These are phyloP conservation scores for Epinotia nisella DNA, from an alignment of 2,888 invertebrate species.

Conservation along the genomic window DNA sequence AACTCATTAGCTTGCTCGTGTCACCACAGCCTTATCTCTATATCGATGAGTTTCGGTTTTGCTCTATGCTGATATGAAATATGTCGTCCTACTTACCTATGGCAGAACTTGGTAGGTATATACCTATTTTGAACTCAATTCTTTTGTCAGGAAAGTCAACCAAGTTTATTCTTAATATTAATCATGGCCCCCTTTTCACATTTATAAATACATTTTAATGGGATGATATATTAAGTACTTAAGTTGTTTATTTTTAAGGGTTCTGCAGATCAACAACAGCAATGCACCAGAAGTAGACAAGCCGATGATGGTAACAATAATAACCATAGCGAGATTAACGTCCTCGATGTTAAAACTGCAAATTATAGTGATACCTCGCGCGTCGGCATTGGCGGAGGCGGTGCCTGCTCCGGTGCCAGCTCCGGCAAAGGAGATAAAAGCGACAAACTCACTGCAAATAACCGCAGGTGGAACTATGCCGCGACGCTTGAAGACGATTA, in stretches of 20 bases:
- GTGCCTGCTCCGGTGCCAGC: too few relatives aligned
- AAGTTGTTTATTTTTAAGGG: slow-evolving; percentile 4
- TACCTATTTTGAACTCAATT: too few relatives aligned
- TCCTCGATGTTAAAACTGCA: neutral
- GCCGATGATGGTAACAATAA: slow-evolving; percentile 2
- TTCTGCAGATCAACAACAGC: neutral
- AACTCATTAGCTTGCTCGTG: slow-evolving; percentile 49
- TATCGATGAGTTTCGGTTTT: slow-evolving; percentile 30
- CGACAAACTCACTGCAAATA: neutral
- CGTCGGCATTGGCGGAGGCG: neutral
- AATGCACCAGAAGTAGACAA: neutral
- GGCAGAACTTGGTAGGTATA: neutral
- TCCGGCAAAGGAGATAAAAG: neutral
- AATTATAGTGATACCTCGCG: neutral
- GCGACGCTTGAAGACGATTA: neutral
- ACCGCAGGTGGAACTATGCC: neutral
- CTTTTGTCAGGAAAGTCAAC: too few relatives aligned
- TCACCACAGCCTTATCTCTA: slow-evolving; percentile 33
- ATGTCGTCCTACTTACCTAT: neutral
- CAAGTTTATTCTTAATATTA: too few relatives aligned
- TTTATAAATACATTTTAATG: neutral
- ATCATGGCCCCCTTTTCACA: too few relatives aligned
- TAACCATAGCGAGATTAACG: neutral
- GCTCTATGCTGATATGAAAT: slow-evolving; percentile 17
- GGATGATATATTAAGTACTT: neutral